Base-by-base conservation (phyloP, 2,797 vertebrate species). In the Onychomys leucogaster region DNA sequence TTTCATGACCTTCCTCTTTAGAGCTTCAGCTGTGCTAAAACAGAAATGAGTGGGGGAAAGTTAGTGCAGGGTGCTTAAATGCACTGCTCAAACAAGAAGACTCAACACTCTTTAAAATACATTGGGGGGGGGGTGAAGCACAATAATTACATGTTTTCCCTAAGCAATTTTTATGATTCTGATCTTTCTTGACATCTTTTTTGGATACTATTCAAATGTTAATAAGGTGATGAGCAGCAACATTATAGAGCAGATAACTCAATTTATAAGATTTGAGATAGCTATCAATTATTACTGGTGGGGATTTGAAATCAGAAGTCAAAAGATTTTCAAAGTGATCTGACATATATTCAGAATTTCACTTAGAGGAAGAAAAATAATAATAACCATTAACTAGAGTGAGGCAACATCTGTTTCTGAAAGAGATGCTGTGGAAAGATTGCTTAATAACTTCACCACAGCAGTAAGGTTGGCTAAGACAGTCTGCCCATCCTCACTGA, bases 361-460 rank as follows among this genome's bases (percentile, higher is more conserved):
- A 97, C 94, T 91, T 85, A 96, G 93, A 95, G 97, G 71, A 95
- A 97, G 83, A 97, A 95, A 97, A 94, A 73, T 95, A 98, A 97
- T 94, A 96, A 96, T 96, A 90, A 63, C 92, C 97, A 98, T 94
- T 90, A 95, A 98, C 97, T 94, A 96, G 49, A 97, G 95, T 99
- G 98, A 99, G 98, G 98, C 98, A 99, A 99, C 95, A 73, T 21
- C 89, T 97, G 98, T 98, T 98, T 98, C 97, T 98, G 94, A 98
- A 99, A 99, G 97, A 90, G 76, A 97, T 65, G 96, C 97, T 98
- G 98, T 98, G 98, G 98, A 98, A 98, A 97, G 95, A 98, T 99
- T 99, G 98, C 98, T 98, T 98, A 98, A 99, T 98, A 97, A 81
- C 97, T 99, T 98, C 97, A 98, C 98, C 98, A 97, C 98, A 99